Evolutionary conservation across 2,888 invertebrate genomes (phyloP).

Genomic region (Fragum whitleyi): DNA sequence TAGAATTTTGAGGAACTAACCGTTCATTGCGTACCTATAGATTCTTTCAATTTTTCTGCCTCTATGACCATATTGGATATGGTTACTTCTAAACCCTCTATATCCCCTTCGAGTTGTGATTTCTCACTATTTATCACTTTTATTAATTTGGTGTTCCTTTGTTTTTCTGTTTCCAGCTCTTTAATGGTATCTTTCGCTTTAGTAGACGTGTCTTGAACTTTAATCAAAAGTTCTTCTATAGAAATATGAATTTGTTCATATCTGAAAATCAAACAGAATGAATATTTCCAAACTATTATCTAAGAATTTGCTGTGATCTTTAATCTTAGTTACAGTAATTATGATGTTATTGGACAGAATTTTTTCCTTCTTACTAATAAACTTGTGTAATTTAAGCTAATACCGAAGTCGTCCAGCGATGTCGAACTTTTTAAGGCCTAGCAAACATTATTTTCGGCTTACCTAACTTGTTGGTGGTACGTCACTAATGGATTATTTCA

Average conservation of each 20-base stretch:
- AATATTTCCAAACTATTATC: no score
- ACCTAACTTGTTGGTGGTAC: no score
- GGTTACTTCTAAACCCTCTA: neutral
- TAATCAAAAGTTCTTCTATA: neutral
- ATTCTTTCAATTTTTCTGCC: neutral
- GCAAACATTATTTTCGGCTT: no score
- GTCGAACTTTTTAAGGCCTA: no score
- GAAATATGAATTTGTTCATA: neutral
- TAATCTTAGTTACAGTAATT: no score
- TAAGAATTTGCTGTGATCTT: no score
- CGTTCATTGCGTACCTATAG: neutral
- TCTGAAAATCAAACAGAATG: neutral
- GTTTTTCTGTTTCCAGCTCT: neutral
- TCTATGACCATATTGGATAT: neutral
- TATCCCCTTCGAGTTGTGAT: neutral
- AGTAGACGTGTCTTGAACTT: neutral
- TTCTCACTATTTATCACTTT: neutral
- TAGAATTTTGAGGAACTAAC: no score
- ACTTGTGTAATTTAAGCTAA: no score
- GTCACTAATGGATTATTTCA: no score
- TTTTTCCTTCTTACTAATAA: no score
- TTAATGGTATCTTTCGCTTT: neutral
- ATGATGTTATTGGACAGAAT: no score
- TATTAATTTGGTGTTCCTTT: neutral
- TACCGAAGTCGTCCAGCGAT: no score